These are phyloP conservation scores for Lagopus leucura DNA, from an alignment of 2,113 vertebrate species.

Conservation along the genomic window DNA sequence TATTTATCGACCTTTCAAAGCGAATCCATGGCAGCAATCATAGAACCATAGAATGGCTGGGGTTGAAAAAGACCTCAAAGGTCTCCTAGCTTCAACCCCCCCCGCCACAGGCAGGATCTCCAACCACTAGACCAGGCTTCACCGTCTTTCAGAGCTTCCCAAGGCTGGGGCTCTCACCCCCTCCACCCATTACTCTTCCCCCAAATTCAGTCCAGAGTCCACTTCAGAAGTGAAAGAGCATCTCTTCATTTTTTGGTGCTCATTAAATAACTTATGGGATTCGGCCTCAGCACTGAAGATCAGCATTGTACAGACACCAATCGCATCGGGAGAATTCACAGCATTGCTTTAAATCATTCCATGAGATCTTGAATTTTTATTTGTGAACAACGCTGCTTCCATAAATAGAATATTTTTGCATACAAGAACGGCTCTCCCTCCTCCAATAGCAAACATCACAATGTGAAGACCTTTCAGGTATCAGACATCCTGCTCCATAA, in stretches of 20 bases:
- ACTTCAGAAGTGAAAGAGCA: neutral
- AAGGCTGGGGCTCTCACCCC: neutral
- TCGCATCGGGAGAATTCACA: neutral
- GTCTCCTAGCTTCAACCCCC: no score
- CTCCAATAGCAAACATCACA: slow-evolving; percentile 74
- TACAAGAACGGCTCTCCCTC: slow-evolving; percentile 24
- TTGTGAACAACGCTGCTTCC: neutral
- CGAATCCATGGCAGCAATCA: no score
- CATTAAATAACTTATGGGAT: neutral
- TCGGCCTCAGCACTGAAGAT: neutral
- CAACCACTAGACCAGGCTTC: neutral
- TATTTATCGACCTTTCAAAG: no score
- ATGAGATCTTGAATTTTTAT: neutral
- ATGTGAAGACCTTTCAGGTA: slow-evolving; percentile 79
- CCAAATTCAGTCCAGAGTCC: neutral
- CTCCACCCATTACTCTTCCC: neutral
- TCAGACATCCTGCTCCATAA: slow-evolving; percentile 64
- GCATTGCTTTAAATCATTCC: neutral
- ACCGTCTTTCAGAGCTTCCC: neutral
- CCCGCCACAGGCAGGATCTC: no score
- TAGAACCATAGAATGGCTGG: no score
- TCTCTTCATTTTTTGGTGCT: neutral
- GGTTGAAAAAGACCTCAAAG: no score
- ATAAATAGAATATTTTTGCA: slow-evolving; percentile 38
- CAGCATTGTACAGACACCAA: neutral